Base-by-base conservation (phyloP, 2,888 invertebrate genomes). In the Lasioglossum calceatum region DNA sequence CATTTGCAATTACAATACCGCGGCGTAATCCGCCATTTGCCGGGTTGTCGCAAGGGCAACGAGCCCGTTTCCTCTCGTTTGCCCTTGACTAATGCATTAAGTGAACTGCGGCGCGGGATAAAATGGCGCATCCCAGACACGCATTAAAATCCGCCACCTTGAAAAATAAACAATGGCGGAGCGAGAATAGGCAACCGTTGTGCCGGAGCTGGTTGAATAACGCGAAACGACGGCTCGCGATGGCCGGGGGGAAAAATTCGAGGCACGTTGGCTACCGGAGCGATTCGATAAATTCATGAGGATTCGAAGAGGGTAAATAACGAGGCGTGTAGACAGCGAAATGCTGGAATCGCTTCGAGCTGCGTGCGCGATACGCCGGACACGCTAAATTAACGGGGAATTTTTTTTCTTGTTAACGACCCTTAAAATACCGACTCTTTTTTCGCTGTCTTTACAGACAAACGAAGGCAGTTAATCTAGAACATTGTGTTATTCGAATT, bases 201-300 rank as follows among this genome's bases (percentile, higher is more conserved):
- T n/a, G n/a, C 3, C 8, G n/a, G 0, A 1, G 58, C 10, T 23
- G n/a, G 64, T 64, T 32, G 64, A 64, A 32, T 32, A 64, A 64
- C 27, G 27, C 27, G n/a, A 10, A 32, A 64, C 7, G 32, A 7
- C 64, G 14, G 16, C 14, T 27, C 27, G 64, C 27, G 64, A 64
- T 16, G 64, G 16, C 16, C 64, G 32, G 10, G 27, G 58, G 27
- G 64, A 5, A 32, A 64, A 64, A 64, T 64, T 84, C 84, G 54
- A 47, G 32, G 74, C 84, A 84, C 84, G 84, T 84, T 44, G 67
- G 7, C 4, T 47, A 1, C 36, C 23, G 44, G 64, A 23, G 58
- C 16, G 47, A 77, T 74, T 77, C 77, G 84, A 84, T 84, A 84
- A 83, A 84, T 84, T 84, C 77, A 47, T 27, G 77, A 77, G 73